Conservation (phyloP, 2,113 vertebrate species). For the Seriola aureovittata region DNA sequence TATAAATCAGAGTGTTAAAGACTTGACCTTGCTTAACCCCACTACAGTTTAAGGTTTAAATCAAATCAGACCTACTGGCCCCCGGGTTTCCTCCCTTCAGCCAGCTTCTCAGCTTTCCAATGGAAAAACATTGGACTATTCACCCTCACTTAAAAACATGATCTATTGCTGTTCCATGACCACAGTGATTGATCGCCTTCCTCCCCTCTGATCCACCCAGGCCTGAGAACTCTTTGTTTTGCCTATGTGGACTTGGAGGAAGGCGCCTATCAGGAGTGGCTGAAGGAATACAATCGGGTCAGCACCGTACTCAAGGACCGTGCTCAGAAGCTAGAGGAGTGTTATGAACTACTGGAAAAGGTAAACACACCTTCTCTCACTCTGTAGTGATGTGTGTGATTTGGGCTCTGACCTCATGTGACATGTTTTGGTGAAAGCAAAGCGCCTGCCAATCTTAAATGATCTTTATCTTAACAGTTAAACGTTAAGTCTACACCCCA, state of each 20-base stretch:
- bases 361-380: slow-evolving; percentile 74
- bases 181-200: neutral
- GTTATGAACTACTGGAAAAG: slow-evolving; percentile 97
- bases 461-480: neutral
- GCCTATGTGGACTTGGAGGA: slow-evolving; percentile 95
- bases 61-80: neutral
- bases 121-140: neutral
- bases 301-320: slow-evolving; percentile 94
- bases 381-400: neutral
- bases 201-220: slow-evolving; percentile 74
- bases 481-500: neutral
- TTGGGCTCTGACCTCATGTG: neutral
- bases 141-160: neutral
- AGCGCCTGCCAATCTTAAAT: neutral
- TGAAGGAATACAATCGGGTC: slow-evolving; percentile 88
- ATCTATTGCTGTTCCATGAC: neutral
- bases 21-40: neutral
- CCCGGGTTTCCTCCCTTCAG: neutral
- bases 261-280: slow-evolving; percentile 90
- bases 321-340: slow-evolving; percentile 92
- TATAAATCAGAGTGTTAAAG: neutral
- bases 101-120: neutral
- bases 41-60: neutral
- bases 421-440: no score
- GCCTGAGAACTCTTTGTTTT: slow-evolving; percentile 94